Conservation (phyloP, 2,888 invertebrate genomes). For the Pandemis heparana region DNA sequence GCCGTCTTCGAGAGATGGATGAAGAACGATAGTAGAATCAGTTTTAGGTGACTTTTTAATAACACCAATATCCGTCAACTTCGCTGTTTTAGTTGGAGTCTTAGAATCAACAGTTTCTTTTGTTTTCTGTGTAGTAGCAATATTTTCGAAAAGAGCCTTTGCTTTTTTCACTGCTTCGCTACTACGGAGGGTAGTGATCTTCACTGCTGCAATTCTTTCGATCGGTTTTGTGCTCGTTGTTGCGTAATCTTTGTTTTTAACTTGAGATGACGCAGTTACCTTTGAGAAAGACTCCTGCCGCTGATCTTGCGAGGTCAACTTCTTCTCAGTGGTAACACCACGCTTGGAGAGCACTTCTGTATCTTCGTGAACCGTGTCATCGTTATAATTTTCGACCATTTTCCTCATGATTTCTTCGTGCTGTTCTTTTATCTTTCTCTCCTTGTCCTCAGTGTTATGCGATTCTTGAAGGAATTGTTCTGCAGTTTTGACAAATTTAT, state of each 20-base stretch:
- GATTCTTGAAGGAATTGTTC: conserved; percentile 80
- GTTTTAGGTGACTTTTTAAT: conserved; percentile 68
- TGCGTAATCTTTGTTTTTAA: conserved; percentile 59
- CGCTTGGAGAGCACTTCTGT: conserved; percentile 45
- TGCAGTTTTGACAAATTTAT: conserved; percentile 87
- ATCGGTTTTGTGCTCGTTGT: conserved; percentile 58
- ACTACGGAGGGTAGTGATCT: conserved; percentile 80
- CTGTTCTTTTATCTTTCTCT: conserved; percentile 74
- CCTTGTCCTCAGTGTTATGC: conserved; percentile 68
- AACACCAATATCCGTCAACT: conserved; percentile 80
- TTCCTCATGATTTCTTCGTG: conserved; percentile 77
- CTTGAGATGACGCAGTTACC: conserved; percentile 61
- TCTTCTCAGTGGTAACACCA: conserved; percentile 46
- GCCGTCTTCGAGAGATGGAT: conserved; percentile 60
- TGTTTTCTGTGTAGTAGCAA: conserved; percentile 73
- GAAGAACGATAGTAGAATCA: conserved; percentile 59
- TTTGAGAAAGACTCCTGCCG: conserved; percentile 56
- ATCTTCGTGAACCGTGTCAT: conserved; percentile 53
- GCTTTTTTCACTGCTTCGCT: conserved; percentile 89
- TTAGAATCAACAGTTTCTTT: conserved; percentile 54
- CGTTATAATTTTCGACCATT: conserved; percentile 64
- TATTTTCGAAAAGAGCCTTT: conserved; percentile 89
- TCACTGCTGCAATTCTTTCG: conserved; percentile 63
- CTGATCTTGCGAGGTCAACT: conserved; percentile 48
- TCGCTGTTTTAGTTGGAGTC: conserved; percentile 62